Conservation (phyloP, 2,797 vertebrate species). For the Dryobates pubescens region DNA sequence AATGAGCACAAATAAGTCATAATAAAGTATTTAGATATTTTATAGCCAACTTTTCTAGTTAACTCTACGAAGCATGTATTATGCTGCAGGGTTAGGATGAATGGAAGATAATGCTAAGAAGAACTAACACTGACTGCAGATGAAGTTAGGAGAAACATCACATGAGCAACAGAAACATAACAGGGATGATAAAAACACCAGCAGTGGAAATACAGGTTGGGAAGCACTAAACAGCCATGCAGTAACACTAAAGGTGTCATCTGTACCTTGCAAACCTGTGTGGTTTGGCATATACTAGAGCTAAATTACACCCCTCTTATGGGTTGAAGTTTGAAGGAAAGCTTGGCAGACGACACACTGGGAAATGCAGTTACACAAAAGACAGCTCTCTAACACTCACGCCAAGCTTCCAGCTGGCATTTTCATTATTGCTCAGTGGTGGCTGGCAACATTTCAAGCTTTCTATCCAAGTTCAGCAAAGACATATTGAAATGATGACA, state of each 20-base stretch:
- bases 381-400: not conserved
- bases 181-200: not conserved
- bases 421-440: not conserved
- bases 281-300: not conserved
- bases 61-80: not conserved
- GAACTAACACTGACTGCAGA: not conserved
- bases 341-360: not conserved
- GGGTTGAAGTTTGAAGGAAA: not conserved
- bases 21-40: not conserved
- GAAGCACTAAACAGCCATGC: not conserved
- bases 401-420: constrained; percentile 16
- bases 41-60: not conserved
- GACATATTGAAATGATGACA: not conserved
- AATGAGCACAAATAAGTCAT: not conserved
- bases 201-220: not conserved
- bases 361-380: not conserved
- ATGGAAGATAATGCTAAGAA: not conserved
- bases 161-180: not conserved
- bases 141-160: not conserved
- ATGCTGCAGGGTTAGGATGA: not conserved
- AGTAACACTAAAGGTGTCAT: not conserved
- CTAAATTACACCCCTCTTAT: not conserved
- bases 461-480: not conserved
- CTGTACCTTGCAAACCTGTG: not conserved
- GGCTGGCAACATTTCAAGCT: not conserved